These are phyloP conservation scores for Pseudopodoces humilis DNA, from an alignment of 2,113 vertebrate genomes.

Conservation along the genomic window DNA sequence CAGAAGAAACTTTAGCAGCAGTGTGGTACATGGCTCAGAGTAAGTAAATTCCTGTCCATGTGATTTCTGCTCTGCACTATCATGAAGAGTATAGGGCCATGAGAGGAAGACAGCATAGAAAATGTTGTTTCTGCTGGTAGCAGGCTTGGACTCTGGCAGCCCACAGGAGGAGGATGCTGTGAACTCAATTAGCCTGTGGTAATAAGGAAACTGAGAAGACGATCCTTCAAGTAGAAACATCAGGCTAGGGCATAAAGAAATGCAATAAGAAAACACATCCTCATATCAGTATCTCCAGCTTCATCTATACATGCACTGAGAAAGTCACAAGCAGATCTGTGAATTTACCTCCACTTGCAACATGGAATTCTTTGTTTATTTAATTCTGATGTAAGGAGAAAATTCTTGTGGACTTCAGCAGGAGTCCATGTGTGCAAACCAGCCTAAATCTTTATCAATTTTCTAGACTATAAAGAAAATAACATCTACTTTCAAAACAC, in stretches of 20 bases:
- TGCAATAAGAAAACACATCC: not conserved
- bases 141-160: not conserved
- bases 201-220: not conserved
- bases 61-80: not conserved
- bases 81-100: too few relatives aligned
- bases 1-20: not conserved
- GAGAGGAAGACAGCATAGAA: not conserved
- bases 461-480: not conserved
- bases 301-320: accelerated
- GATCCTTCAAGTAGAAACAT: not conserved
- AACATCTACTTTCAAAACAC: not conserved
- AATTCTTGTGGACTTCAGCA: not conserved
- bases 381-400: not conserved
- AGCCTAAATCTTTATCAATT: not conserved
- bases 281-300: not conserved
- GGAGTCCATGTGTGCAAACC: not conserved
- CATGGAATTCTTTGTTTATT: not conserved
- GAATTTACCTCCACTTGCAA: not conserved
- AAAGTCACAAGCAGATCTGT: not conserved
- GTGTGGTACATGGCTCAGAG: not conserved
- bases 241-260: not conserved
- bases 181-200: not conserved
- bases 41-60: not conserved
- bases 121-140: not conserved
- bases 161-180: accelerated